Base-by-base conservation (phyloP, 1,140 invertebrate species). In the Bemisia tabaci region DNA sequence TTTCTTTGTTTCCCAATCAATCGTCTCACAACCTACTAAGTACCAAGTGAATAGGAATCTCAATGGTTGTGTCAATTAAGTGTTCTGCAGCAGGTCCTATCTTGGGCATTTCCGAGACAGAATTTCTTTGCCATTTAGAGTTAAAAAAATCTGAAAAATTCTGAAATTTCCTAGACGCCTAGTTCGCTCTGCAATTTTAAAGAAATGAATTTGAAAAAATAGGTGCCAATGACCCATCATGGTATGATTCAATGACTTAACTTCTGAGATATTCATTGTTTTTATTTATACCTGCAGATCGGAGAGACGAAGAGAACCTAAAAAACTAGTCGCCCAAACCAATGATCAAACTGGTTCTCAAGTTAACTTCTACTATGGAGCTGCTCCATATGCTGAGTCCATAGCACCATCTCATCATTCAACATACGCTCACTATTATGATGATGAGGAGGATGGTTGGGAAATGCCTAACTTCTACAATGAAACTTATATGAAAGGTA, bases 391-490 rank as follows among this genome's bases (percentile, higher is more conserved):
- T 77, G 94, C 93, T 24, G 94, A 95, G 76, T 92, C 90, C 26
- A 95, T 95, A 71, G 94, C 94, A 0, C 93, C 94, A 0, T 95
- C 92, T 1, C 92, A 95, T 77, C 93, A 96, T 74, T 94, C 91
- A 48, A 95, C 92, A 0, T 96, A 96, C 75, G 93, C 93, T 22
- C 93, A 95, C 76, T 96, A 95, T 76, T 96, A 95, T 72, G 90
- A 92, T 75, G 91, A 94, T 71, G 94, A 96, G 75, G 94, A 95
- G 75, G 92, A 95, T 71, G 93, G 92, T 17, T 95, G 93, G 92
- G 93, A 95, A 75, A 95, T 96, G 93, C 93, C 94, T 0, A 95
- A 95, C 77, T 95, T 95, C 76, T 96, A 96, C 77, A 95, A 95
- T 77, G 93, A 96, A 80, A 94, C 92, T 22, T 95, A 95, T 73